Conservation (phyloP, 2,888 invertebrate genomes). For the Chydorus sphaericus region DNA sequence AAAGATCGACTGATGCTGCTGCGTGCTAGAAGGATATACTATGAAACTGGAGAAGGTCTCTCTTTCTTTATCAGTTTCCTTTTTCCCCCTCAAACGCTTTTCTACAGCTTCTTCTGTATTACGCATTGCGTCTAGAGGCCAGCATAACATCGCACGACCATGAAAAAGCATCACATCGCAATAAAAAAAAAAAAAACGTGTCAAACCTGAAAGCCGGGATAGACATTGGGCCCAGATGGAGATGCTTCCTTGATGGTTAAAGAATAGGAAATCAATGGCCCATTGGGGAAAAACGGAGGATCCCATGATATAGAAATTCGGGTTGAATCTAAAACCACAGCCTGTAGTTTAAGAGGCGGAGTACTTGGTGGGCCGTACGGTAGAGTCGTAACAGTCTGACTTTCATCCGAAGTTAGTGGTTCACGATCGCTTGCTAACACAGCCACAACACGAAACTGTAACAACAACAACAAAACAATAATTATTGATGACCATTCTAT, state of each 20-base stretch:
- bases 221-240: slow-evolving; percentile 31
- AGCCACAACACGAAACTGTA: slow-evolving; percentile 71
- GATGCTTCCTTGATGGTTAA: slow-evolving; percentile 48
- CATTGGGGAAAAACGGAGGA: slow-evolving; percentile 72
- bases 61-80: no score
- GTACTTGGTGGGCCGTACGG: slow-evolving; percentile 24
- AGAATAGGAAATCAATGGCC: slow-evolving; percentile 72
- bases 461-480: neutral
- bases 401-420: slow-evolving; percentile 25
- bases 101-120: no score
- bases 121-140: no score
- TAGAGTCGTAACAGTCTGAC: slow-evolving; percentile 27
- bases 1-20: no score
- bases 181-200: no score
- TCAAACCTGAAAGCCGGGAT: neutral
- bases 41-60: no score
- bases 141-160: no score
- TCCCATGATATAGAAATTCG: slow-evolving; percentile 79
- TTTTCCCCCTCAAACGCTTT: no score
- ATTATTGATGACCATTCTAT: no score
- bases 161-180: no score
- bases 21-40: no score
- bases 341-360: slow-evolving; percentile 43
- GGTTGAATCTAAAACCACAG: slow-evolving; percentile 52
- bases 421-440: slow-evolving; percentile 38